These are phyloP conservation scores for Chrysoperla carnea DNA, from an alignment of 1,140 invertebrate genomes.

Conservation along the genomic window DNA sequence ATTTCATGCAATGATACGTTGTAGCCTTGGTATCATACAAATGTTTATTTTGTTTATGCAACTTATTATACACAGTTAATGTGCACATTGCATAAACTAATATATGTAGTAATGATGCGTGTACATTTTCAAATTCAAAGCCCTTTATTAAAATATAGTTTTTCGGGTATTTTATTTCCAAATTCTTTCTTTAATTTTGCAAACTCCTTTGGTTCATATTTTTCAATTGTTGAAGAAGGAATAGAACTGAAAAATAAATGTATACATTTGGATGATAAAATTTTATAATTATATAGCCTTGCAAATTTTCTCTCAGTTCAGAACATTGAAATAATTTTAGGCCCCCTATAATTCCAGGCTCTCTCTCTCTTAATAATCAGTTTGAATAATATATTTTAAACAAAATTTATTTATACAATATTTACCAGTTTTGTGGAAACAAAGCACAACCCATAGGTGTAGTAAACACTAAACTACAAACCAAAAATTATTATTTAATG, in stretches of 20 bases:
- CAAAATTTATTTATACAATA: constrained; percentile 5
- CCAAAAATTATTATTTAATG: constrained; percentile 16
- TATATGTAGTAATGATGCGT: too few relatives aligned
- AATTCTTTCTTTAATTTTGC: constrained; percentile 40
- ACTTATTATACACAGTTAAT: too few relatives aligned
- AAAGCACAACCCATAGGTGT: constrained; percentile 84
- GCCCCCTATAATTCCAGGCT: too few relatives aligned
- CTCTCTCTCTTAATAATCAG: too few relatives aligned
- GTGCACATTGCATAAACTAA: too few relatives aligned
- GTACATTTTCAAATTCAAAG: constrained; percentile 30
- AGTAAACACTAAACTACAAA: constrained; percentile 63
- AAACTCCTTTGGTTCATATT: constrained; percentile 51
- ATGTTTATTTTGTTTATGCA: too few relatives aligned
- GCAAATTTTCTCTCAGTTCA: too few relatives aligned
- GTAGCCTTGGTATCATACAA: too few relatives aligned
- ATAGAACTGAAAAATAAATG: constrained; percentile 22
- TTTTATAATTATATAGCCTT: too few relatives aligned
- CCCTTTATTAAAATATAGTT: constrained; percentile 69
- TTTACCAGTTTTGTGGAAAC: constrained; percentile 78
- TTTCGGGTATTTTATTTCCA: constrained; percentile 37
- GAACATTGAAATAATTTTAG: too few relatives aligned
- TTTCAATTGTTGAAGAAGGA: constrained; percentile 43
- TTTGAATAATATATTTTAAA: constrained; percentile 2
- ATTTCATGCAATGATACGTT: too few relatives aligned
- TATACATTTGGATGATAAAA: constrained; percentile 1